phyloP scores from a whole-genome alignment of 1,140 invertebrate genomes.

The Zaprionus camerounensis region DNA sequence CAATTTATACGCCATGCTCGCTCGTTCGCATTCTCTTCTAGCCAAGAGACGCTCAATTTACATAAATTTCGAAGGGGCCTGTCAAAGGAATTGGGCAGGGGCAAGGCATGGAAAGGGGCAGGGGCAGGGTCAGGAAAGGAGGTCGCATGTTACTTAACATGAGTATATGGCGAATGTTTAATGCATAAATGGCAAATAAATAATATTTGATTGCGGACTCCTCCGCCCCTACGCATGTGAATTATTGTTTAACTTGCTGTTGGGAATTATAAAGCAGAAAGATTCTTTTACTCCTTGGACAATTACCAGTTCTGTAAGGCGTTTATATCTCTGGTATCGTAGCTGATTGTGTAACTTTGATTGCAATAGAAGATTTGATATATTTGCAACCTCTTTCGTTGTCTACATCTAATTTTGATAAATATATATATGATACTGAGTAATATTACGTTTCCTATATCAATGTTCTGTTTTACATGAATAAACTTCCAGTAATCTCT shows the following conservation, averaged over 20 bases:
- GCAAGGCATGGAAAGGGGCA: slow-evolving; percentile 4
- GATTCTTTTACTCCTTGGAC: background rate
- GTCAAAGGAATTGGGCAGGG: slow-evolving; percentile 6
- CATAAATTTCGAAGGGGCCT: slow-evolving; percentile 62
- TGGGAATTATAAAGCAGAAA: slow-evolving; percentile 33
- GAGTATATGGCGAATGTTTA: slow-evolving; percentile 61
- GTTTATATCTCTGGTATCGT: background rate
- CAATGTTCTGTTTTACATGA: too few species aligned
- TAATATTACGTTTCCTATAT: background rate
- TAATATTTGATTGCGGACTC: slow-evolving; percentile 76
- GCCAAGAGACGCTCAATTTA: slow-evolving; percentile 69
- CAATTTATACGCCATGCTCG: slow-evolving; percentile 76
- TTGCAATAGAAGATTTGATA: too few species aligned
- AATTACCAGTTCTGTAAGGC: background rate
- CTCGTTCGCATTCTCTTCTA: slow-evolving; percentile 10
- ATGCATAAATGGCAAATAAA: slow-evolving; percentile 79
- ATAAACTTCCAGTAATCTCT: too few species aligned
- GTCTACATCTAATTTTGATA: background rate
- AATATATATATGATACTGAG: background rate
- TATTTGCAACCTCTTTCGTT: too few species aligned
- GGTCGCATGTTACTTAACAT: slow-evolving; percentile 46
- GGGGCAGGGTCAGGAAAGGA: background rate
- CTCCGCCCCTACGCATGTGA: slow-evolving; percentile 51
- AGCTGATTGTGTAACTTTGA: background rate
- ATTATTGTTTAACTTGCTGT: slow-evolving; percentile 69